A percentile compares a stretch with the other conserved stretches of the same genome.
phyloP scores from a whole-genome alignment of 2,888 invertebrate genomes.

The Axea sp. region DNA sequence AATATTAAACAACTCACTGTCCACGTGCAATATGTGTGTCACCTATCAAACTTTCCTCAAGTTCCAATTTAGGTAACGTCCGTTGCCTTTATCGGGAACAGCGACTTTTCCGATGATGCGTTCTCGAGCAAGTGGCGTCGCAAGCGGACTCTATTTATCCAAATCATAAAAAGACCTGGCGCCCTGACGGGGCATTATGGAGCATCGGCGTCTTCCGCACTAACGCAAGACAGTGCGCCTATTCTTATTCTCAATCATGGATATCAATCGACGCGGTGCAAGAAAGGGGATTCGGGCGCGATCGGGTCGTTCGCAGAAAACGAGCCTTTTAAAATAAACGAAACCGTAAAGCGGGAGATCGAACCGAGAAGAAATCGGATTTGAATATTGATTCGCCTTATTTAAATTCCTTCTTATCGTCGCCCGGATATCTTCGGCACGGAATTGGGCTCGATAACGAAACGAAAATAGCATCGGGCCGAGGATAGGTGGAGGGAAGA shows the following conservation, averaged over 20 bases:
- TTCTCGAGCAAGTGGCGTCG: neutral
- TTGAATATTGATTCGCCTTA: conserved; percentile 80
- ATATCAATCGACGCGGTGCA: conserved; percentile 60
- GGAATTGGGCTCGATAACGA: conserved; percentile 79
- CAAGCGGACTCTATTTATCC: conserved; percentile 18
- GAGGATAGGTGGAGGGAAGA: conserved; percentile 5
- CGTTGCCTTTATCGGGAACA: conserved; percentile 5
- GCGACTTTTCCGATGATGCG: neutral
- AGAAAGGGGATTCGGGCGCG: conserved; percentile 55
- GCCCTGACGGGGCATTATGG: conserved; percentile 42
- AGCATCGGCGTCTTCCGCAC: conserved; percentile 50
- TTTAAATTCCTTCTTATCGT: conserved; percentile 77
- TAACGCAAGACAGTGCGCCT: conserved; percentile 44
- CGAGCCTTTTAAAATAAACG: conserved; percentile 65
- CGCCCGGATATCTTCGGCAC: conserved; percentile 75
- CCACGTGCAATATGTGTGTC: no score
- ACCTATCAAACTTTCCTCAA: no score
- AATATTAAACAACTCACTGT: no score
- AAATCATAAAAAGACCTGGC: conserved; percentile 33
- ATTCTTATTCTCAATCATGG: conserved; percentile 59
- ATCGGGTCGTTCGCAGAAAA: conserved; percentile 62
- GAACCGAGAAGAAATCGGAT: conserved; percentile 68
- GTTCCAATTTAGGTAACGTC: no score
- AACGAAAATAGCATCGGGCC: conserved; percentile 72
- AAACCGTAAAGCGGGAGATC: conserved; percentile 63